Conservation (phyloP, 2,113 vertebrate genomes). For the Perccottus glenii region DNA sequence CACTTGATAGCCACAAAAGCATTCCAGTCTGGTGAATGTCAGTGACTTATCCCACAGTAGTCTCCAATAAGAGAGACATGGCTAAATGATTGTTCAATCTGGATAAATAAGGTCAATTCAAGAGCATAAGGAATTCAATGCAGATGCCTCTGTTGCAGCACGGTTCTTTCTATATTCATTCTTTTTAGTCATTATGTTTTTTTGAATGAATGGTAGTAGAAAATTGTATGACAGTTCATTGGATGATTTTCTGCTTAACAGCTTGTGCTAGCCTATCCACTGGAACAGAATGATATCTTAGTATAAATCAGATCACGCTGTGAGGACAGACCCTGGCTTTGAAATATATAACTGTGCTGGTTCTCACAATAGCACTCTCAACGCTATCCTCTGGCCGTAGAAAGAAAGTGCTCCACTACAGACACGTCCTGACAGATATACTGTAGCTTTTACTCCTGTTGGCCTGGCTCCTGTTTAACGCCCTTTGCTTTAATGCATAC, state of each 20-base stretch:
- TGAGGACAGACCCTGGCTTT: constrained; percentile 31
- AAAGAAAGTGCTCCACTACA: constrained; percentile 45
- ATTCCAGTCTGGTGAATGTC: constrained; percentile 55
- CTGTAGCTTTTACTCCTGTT: constrained; percentile 68
- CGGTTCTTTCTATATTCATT: constrained; percentile 12
- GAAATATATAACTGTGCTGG: constrained; percentile 23
- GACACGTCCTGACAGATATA: constrained; percentile 56
- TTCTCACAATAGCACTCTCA: constrained; percentile 12
- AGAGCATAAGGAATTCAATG: no score
- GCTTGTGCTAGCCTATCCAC: constrained; percentile 46
- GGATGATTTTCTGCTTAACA: constrained; percentile 56
- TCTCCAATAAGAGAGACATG: constrained; percentile 49
- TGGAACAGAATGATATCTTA: constrained; percentile 55
- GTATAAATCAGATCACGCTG: constrained; percentile 57
- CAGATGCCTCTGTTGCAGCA: constrained; percentile 1
- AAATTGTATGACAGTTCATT: constrained; percentile 32
- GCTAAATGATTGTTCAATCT: constrained; percentile 54
- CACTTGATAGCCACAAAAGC: constrained; percentile 48
- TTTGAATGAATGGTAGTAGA: constrained; percentile 16
- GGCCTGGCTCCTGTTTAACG: constrained; percentile 67
- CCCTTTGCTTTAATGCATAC: constrained; percentile 68
- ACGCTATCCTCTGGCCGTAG: constrained; percentile 8
- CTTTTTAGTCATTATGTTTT: constrained; percentile 12
- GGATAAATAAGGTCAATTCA: constrained; percentile 27
- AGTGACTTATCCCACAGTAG: constrained; percentile 59